Base-by-base conservation (phyloP, 2,797 vertebrate species). In the Neopelma chrysocephalum region DNA sequence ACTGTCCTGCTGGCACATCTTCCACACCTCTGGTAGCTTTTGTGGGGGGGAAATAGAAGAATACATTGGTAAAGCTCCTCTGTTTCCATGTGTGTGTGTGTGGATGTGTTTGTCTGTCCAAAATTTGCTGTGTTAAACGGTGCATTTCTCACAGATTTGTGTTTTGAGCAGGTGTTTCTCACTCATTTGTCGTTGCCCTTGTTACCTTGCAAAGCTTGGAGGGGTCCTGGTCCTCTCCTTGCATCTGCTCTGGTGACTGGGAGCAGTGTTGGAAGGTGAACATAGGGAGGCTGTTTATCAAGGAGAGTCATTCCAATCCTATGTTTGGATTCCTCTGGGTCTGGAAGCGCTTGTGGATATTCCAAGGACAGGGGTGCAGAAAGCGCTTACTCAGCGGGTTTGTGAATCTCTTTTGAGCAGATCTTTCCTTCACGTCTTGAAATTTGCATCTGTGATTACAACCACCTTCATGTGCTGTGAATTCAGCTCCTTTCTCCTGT, bases 51-150 rank as follows among this genome's bases (percentile, higher is more conserved):
- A 5, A 40, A 16, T 4, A 36, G 56, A 16, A 5, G 31, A 50
- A 23, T 8, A 0, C 9, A 1, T 6, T 5, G 32, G 32, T 19
- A 50, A 45, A 77, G 9, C 42, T 62, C 21, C 12, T 6, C 26
- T 65, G 2, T 26, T 3, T 16, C 21, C 1, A 0, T 27, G 9
- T 3, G 2, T 9, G 29, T 53, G 15, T 31, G 36, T 22, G 31
- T 22, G 27, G 21, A 6, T 31, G 2, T 10, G 8, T 9, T 6
- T 27, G 12, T 3, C 10, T 11, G 9, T 36, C 38, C 31, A 8
- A 36, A 21, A 38, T 12, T 15, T 11, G 1, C 19, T 56, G 8
- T 4, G 15, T 10, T 5, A 5, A 61, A 17, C 0, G 0, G 7
- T 1, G 5, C 4, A 0, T 51, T 71, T 64, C 6, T 36, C 57